Percentiles rank a stretch among this genome's conserved stretches.
phyloP scores from a whole-genome alignment of 1,140 invertebrate species.

The Antheraea mylitta region DNA sequence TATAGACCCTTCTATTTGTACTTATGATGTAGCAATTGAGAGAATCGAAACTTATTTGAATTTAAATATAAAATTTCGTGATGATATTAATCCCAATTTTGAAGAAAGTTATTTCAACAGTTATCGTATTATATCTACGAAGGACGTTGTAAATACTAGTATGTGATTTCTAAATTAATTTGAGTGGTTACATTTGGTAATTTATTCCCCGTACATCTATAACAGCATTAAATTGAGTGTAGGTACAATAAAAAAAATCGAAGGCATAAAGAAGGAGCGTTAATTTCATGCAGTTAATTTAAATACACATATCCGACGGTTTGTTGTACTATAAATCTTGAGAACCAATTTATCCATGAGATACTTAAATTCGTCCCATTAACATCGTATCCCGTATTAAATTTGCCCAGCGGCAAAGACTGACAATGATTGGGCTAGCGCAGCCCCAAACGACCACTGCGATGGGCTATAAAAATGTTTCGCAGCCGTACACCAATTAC shows the following conservation, averaged over 20 bases:
- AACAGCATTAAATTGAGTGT: too few relatives aligned
- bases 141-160: too few relatives aligned
- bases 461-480: conserved; percentile 67
- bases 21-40: neutral
- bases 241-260: neutral
- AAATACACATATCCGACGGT: conserved; percentile 44
- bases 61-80: too few relatives aligned
- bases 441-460: conserved; percentile 55
- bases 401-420: conserved; percentile 54
- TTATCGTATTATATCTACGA: too few relatives aligned
- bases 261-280: conserved; percentile 18
- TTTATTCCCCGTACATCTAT: too few relatives aligned
- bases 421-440: conserved; percentile 59
- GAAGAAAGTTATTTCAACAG: too few relatives aligned
- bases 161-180: too few relatives aligned
- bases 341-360: conserved; percentile 50
- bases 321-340: conserved; percentile 63
- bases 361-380: conserved; percentile 63
- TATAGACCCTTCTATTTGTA: neutral
- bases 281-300: conserved; percentile 32
- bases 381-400: conserved; percentile 57
- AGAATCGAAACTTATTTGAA: neutral
- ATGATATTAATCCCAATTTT: too few relatives aligned
- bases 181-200: too few relatives aligned
- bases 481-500: conserved; percentile 68